Base-by-base conservation (phyloP, 1,140 invertebrate genomes). In the Panagrolaimus sp. region DNA sequence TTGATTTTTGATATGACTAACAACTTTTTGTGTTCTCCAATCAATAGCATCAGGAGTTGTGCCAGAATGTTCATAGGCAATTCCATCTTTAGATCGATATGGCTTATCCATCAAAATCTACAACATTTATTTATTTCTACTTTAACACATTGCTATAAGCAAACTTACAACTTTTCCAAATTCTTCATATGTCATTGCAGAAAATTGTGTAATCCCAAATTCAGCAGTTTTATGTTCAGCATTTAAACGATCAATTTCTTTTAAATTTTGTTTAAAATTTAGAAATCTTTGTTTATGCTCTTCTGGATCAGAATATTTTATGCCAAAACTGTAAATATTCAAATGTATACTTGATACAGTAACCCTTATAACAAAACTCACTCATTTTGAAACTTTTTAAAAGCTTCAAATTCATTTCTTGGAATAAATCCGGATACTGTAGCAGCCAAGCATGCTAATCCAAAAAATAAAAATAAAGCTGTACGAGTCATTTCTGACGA, bases 1-100 rank as follows among this genome's bases (percentile, higher is more conserved):
- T 57, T 57, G 51, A 13, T 57, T 57, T 27, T 57, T 57, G 51
- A 57, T 57, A 20, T 57, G 20, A 27, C 20, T 25, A 27, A 57
- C 51, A 20, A 57, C 51, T 8, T 57, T 57, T 27, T 57, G 20
- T 27, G 20, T 27, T 20, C 51, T 20, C 51, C 51, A 57, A 57
- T 57, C 51, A 20, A 57, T 16, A 4, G 11, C 11, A 2, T n/a
- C n/a, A 20, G 51, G 51, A 16, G 51, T 57, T n/a, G 11, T 27
- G 7, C 31, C 31, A 38, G 31, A 38, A 38, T 38, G 31, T 38
- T 38, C 2, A 38, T 4, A 38, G 31, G 31, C 31, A 38, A 38
- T 38, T 38, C 31, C 31, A 4, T 38, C 31, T 38, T 38, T 4
- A 4, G 31, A 38, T 38, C 31, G 31, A 38, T 38, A 38, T 2